Conservation (phyloP, 2,888 invertebrate species). For the Heliconius cydno region DNA sequence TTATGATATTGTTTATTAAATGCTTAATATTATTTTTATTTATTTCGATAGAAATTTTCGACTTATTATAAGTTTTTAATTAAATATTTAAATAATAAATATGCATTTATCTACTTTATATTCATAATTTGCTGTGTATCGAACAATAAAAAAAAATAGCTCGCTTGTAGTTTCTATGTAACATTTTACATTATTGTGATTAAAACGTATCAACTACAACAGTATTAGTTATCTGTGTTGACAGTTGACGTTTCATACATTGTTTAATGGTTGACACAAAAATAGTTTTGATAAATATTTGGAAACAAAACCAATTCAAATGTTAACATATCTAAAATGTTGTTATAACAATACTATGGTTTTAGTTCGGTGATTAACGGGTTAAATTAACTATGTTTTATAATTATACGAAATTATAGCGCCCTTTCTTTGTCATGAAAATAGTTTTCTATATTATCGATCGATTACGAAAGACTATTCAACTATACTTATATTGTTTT, state of each 20-base stretch:
- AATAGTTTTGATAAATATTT: slow-evolving; percentile 71
- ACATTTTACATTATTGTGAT: neutral
- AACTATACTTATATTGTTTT: slow-evolving; percentile 57
- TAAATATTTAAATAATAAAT: neutral
- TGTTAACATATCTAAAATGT: slow-evolving; percentile 58
- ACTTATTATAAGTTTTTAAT: neutral
- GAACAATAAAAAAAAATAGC: neutral
- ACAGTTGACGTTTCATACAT: slow-evolving; percentile 65
- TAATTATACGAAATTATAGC: slow-evolving; percentile 36
- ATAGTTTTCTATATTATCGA: slow-evolving; percentile 77
- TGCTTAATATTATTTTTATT: neutral
- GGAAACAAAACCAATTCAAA: slow-evolving; percentile 58
- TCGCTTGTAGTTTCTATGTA: neutral
- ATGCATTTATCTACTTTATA: neutral
- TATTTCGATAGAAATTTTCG: neutral
- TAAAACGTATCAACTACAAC: neutral
- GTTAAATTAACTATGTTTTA: slow-evolving; percentile 33
- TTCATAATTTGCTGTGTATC: neutral
- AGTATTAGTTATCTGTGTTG: slow-evolving; percentile 47
- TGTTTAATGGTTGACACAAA: slow-evolving; percentile 68
- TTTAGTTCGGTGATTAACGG: slow-evolving; percentile 51
- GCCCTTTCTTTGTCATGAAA: slow-evolving; percentile 76
- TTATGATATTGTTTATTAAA: neutral
- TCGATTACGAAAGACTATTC: slow-evolving; percentile 79
- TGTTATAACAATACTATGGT: slow-evolving; percentile 48